Percentiles rank a stretch among this genome's conserved stretches.
These are phyloP conservation scores for Oreohelix idahoensis DNA, from an alignment of 1,140 invertebrate species.

Conservation along the genomic window DNA sequence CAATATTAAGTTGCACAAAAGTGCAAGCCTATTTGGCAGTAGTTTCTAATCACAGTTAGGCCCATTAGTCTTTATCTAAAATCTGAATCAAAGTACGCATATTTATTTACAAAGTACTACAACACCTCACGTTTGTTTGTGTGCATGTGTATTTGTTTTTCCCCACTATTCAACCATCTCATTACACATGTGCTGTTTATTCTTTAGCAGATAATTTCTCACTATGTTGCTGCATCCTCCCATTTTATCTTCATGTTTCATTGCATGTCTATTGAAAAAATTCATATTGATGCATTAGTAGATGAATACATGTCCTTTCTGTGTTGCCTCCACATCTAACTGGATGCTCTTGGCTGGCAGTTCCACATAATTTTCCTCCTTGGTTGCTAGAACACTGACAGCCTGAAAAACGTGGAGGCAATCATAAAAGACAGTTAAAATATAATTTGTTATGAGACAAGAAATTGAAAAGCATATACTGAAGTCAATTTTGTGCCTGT, in stretches of 20 bases:
- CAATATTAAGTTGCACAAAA: too few relatives aligned
- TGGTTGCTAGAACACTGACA: neutral
- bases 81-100: too few relatives aligned
- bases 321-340: neutral
- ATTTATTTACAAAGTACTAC: too few relatives aligned
- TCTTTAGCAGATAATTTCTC: neutral
- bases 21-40: too few relatives aligned
- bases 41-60: too few relatives aligned
- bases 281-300: slow-evolving; percentile 5
- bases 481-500: too few relatives aligned
- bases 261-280: neutral
- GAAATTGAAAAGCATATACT: too few relatives aligned
- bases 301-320: neutral
- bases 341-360: neutral
- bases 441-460: too few relatives aligned
- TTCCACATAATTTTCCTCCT: neutral
- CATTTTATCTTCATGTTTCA: neutral
- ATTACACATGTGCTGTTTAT: neutral
- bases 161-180: too few relatives aligned
- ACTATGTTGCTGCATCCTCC: neutral
- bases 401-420: neutral
- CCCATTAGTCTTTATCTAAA: too few relatives aligned
- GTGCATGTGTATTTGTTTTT: too few relatives aligned
- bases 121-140: too few relatives aligned
- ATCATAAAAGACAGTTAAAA: neutral